Conservation (phyloP, 2,888 invertebrate genomes). For the Coleophora deauratella region DNA sequence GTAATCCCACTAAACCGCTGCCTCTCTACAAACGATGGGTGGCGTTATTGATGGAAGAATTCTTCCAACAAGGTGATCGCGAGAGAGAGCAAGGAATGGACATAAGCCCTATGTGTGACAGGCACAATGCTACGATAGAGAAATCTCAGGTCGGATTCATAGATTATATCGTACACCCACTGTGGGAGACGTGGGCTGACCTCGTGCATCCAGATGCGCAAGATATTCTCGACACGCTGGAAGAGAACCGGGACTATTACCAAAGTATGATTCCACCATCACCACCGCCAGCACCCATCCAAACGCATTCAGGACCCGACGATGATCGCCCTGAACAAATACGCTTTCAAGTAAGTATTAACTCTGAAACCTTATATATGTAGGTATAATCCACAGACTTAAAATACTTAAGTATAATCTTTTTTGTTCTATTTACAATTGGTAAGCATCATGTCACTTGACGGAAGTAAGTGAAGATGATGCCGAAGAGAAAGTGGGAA, state of each 20-base stretch:
- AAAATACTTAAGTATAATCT: no score
- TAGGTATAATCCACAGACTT: no score
- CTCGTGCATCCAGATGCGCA: constrained; percentile 99
- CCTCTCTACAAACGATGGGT: constrained; percentile 96
- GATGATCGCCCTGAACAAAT: constrained; percentile 81
- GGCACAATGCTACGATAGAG: constrained; percentile 96
- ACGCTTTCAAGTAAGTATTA: constrained; percentile 78
- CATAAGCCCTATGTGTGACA: constrained; percentile 99
- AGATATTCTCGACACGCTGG: constrained; percentile 96
- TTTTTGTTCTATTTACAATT: no score
- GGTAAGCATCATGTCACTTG: no score
- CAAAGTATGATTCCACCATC: constrained; percentile 96
- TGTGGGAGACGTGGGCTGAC: constrained; percentile 99
- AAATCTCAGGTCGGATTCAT: constrained; percentile 99
- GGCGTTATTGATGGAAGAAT: constrained; percentile 96
- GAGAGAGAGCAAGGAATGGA: constrained; percentile 97
- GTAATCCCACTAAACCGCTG: constrained; percentile 98
- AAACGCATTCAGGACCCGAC: constrained; percentile 72
- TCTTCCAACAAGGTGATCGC: constrained; percentile 98
- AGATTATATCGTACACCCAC: constrained; percentile 99
- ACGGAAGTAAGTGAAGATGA: no score
- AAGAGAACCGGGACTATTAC: constrained; percentile 99
- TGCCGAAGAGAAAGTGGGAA: no score
- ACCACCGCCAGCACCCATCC: constrained; percentile 78
- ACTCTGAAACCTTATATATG: no score